These are phyloP conservation scores for Cryptops parisi DNA, from an alignment of 2,888 invertebrate species.

Conservation along the genomic window DNA sequence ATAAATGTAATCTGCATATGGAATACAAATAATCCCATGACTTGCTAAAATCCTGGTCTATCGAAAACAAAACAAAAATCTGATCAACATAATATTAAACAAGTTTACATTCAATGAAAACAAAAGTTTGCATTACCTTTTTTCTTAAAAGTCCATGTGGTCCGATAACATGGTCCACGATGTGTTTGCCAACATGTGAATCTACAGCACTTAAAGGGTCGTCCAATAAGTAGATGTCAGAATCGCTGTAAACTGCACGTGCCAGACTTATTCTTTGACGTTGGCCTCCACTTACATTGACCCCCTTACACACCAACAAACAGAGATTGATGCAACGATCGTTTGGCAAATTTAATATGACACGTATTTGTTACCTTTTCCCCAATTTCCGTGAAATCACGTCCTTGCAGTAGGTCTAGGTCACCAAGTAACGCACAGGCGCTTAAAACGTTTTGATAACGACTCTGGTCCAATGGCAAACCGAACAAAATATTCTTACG, in stretches of 20 bases:
- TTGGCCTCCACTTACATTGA: constrained; percentile 28
- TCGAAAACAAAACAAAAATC: too few species aligned
- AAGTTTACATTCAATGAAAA: background rate
- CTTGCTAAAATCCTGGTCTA: constrained; percentile 11
- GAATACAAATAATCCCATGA: constrained; percentile 8
- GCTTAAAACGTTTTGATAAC: constrained; percentile 28
- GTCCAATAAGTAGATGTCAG: constrained; percentile 38
- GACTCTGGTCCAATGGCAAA: constrained; percentile 34
- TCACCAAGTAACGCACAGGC: constrained; percentile 34
- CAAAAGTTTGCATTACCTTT: constrained; percentile 26
- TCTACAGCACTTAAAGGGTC: constrained; percentile 41
- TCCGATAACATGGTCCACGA: constrained; percentile 38
- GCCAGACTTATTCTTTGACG: constrained; percentile 31
- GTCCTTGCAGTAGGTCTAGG: constrained; percentile 30
- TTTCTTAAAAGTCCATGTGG: constrained; percentile 33
- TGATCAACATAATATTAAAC: background rate
- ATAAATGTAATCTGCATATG: constrained; percentile 6
- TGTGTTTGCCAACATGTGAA: constrained; percentile 35
- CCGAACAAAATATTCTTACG: constrained; percentile 39
- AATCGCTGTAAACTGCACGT: constrained; percentile 30
- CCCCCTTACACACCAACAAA: constrained; percentile 18
- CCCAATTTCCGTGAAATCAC: constrained; percentile 77
- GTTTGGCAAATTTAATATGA: too few species aligned
- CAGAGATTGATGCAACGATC: background rate
- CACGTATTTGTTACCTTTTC: constrained; percentile 49